phyloP scores from a whole-genome alignment of 2,888 invertebrate species.

The Tetropium fuscum region DNA sequence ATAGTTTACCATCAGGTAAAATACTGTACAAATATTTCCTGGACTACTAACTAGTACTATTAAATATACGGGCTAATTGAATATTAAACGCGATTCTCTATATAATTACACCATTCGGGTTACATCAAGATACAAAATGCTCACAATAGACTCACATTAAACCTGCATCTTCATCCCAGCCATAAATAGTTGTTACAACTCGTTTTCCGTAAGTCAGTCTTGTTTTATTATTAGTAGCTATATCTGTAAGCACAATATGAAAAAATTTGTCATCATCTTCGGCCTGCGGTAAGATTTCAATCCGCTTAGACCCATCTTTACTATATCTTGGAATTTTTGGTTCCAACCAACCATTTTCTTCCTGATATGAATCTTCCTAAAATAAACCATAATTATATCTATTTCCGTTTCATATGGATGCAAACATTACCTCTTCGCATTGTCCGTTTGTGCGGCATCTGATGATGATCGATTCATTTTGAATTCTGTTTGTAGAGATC shows the following conservation, averaged over 20 bases:
- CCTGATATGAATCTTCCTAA: conserved; percentile 67
- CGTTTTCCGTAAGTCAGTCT: conserved; percentile 71
- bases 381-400: not conserved
- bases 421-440: conserved; percentile 46
- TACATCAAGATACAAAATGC: no score
- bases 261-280: conserved; percentile 53
- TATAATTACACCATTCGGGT: no score
- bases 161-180: conserved; percentile 72
- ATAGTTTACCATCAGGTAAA: no score
- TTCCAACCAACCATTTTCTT: conserved; percentile 79
- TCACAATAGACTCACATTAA: conserved; percentile 66
- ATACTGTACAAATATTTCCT: no score
- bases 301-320: conserved; percentile 60
- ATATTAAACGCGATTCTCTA: no score
- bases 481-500: conserved; percentile 88
- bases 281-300: conserved; percentile 54
- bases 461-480: conserved; percentile 70
- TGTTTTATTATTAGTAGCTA: conserved; percentile 52
- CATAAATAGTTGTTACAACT: conserved; percentile 71
- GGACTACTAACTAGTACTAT: no score
- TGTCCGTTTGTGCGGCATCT: conserved; percentile 44
- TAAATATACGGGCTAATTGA: no score
- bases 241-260: conserved; percentile 56
- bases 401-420: no score
- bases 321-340: conserved; percentile 70